phyloP scores from a whole-genome alignment of 2,888 invertebrate species.

The Leptopilina syphax region DNA sequence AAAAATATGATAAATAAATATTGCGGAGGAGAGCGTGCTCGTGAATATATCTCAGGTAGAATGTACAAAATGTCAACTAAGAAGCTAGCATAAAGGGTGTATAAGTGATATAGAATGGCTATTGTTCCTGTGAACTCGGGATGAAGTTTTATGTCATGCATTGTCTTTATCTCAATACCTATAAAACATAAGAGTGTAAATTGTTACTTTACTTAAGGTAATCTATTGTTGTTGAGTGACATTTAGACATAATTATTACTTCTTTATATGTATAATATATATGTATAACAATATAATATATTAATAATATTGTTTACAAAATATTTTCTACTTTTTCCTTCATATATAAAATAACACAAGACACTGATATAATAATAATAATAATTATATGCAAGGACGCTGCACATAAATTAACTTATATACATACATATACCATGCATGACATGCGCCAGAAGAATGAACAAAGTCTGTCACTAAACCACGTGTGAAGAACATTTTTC shows the following conservation, averaged over 20 bases:
- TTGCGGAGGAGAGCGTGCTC: background rate
- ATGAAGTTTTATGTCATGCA: conserved; percentile 20
- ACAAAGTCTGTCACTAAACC: conserved; percentile 29
- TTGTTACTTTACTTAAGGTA: background rate
- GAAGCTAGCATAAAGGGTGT: conserved; percentile 38
- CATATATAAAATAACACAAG: conserved; percentile 16
- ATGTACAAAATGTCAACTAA: conserved; percentile 34
- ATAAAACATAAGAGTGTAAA: background rate
- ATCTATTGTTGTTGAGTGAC: conserved; percentile 4
- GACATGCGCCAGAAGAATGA: conserved; percentile 26
- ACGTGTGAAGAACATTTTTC: conserved; percentile 30
- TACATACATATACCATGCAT: background rate
- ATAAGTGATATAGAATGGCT: conserved; percentile 37
- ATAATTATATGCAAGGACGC: background rate
- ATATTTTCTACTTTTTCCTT: too few relatives aligned
- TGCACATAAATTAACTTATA: background rate
- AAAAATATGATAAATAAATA: background rate
- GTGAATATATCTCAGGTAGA: conserved; percentile 35
- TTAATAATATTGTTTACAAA: too few relatives aligned
- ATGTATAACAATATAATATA: too few relatives aligned
- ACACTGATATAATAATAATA: conserved; percentile 6
- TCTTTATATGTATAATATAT: too few relatives aligned
- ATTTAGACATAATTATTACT: background rate
- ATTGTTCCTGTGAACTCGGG: conserved; percentile 26
- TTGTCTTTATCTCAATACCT: background rate